Base-by-base conservation (phyloP, 2,888 invertebrate genomes). In the Bellardia bayeri region DNA sequence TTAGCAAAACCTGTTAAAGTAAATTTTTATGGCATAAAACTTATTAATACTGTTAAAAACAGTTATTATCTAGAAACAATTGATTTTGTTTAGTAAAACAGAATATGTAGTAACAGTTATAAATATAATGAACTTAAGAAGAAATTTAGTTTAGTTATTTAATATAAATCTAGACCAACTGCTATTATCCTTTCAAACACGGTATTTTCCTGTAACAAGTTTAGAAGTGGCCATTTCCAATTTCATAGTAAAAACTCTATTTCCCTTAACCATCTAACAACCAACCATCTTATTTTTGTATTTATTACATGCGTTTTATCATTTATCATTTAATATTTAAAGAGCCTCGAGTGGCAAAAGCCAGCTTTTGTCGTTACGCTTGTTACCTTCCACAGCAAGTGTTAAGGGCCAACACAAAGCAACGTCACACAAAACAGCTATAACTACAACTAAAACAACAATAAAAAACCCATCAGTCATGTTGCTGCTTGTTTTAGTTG, bases 291-390 rank as follows among this genome's bases (percentile, higher is more conserved):
- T 71, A 4, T 30, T 58, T 23, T 75, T 23, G 4, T 68, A 69
- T 82, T 82, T 82, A 58, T 86, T 71, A 76, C 45, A 54, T 71
- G 69, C 76, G 61, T 86, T 82, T 13, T 33, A 45, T 45, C 78
- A 13, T 82, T 86, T 72, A 71, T 86, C 63, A 49, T 86, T 81
- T 85, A 85, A 82, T 37, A 37, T 37, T 37, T 78, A 86, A 86
- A 76, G 40, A 72, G 82, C 72, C 82, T 82, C 56, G 23, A 72
- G 85, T 79, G 87, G 68, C 69, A 82, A 78, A 78, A 76, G 69
- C 23, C 63, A 78, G 72, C 56, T 82, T 61, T 51, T 63, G 42
- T 54, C 85, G 82, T 85, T 87, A 71, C 56, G 78, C 74, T 85
- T 82, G 78, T 79, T 82, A 85, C 82, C 85, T 72, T 64, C 23